Evolutionary conservation across 1,140 invertebrate species (phyloP).

Genomic region (silkworm (Bombyx mori)): DNA sequence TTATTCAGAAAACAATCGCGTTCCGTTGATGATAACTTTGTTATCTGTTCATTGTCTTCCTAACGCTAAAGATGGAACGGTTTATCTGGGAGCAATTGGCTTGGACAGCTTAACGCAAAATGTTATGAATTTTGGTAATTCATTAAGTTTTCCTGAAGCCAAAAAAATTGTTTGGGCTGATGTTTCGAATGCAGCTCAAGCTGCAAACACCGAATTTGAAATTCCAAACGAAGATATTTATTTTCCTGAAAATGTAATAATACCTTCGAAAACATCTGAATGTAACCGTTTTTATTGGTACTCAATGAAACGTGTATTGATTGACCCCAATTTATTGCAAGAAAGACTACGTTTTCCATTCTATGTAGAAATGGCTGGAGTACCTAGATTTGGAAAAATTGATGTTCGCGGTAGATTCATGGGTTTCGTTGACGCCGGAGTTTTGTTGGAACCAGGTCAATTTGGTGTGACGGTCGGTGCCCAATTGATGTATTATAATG

Average conservation of each 20-base stretch:
- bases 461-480: slow-evolving; percentile 38
- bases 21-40: slow-evolving; percentile 47
- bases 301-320: slow-evolving; percentile 43
- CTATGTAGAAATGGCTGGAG: slow-evolving; percentile 49
- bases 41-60: slow-evolving; percentile 53
- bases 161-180: slow-evolving; percentile 46
- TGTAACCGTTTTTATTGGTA: slow-evolving; percentile 54
- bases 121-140: slow-evolving; percentile 48
- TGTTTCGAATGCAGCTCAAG: slow-evolving; percentile 32
- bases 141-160: slow-evolving; percentile 29
- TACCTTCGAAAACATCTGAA: slow-evolving; percentile 11
- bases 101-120: slow-evolving; percentile 28
- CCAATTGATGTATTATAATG: slow-evolving; percentile 41
- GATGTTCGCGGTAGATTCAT: slow-evolving; percentile 52
- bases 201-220: slow-evolving; percentile 32
- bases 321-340: slow-evolving; percentile 30
- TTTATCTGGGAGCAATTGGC: slow-evolving; percentile 38
- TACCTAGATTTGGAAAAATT: slow-evolving; percentile 45
- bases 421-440: slow-evolving; percentile 42
- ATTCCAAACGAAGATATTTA: slow-evolving; percentile 40
- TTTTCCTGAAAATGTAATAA: slow-evolving; percentile 30
- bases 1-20: slow-evolving; percentile 10
- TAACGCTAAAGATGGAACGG: slow-evolving; percentile 38
- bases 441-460: slow-evolving; percentile 44
- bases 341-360: slow-evolving; percentile 33